Conservation (phyloP, 2,113 vertebrate species). For the Poicephalus meyeri region DNA sequence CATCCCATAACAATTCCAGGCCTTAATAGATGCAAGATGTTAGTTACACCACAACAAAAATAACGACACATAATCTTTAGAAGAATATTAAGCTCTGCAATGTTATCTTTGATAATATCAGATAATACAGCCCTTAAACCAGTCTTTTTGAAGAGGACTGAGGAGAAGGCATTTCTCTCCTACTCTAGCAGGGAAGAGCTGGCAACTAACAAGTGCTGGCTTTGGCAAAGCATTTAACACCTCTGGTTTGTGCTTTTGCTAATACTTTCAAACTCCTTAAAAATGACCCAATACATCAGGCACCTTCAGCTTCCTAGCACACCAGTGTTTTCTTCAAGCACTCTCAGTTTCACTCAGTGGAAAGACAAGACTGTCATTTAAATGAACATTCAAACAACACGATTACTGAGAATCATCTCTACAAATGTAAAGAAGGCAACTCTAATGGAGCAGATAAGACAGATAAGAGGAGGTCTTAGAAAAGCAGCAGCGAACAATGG, state of each 20-base stretch:
- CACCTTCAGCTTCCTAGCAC: not conserved
- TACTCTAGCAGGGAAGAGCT: not conserved
- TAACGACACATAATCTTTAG: not conserved
- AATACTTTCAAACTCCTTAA: not conserved
- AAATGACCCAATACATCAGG: not conserved
- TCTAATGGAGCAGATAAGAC: not conserved
- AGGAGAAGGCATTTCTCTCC: not conserved
- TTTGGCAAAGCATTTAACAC: not conserved
- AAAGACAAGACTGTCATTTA: not conserved
- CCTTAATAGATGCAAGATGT: not conserved
- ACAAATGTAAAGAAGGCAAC: not conserved
- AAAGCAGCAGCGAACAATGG: not conserved
- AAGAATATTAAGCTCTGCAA: not conserved
- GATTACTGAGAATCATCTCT: not conserved
- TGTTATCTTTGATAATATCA: not conserved
- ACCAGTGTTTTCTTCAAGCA: not conserved
- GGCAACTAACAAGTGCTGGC: not conserved
- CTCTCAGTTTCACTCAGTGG: not conserved
- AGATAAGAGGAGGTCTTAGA: not conserved
- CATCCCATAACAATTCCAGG: not conserved
- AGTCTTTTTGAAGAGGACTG: not conserved
- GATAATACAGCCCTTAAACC: not conserved
- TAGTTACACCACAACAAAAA: slow-evolving; percentile 10
- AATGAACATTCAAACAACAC: not conserved
- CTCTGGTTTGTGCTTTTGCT: not conserved